Evolutionary conservation across 2,888 invertebrate genomes (phyloP).

Genomic region (Nymphalis c-album): DNA sequence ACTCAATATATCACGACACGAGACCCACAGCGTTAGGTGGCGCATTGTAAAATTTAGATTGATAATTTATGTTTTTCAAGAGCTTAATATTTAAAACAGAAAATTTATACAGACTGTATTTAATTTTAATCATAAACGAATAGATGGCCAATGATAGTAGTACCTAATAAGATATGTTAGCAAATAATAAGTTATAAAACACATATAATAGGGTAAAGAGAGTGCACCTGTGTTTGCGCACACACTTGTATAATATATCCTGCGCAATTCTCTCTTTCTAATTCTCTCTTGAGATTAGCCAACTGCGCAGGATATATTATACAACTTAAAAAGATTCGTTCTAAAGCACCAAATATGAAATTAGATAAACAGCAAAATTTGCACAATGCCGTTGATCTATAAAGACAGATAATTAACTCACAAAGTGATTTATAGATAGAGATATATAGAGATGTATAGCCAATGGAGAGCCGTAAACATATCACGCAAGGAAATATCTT

Average conservation of each 20-base stretch:
- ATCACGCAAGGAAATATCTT: background rate
- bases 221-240: too few species aligned
- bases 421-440: background rate
- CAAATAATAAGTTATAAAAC: too few species aligned
- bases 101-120: background rate
- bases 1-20: constrained; percentile 2
- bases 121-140: background rate
- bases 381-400: background rate
- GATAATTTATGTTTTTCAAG: background rate
- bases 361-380: background rate
- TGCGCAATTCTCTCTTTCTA: too few species aligned
- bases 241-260: too few species aligned
- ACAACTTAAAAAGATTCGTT: too few species aligned
- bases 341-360: too few species aligned
- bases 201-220: too few species aligned
- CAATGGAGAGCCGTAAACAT: background rate
- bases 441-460: too few species aligned
- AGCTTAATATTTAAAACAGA: background rate
- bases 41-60: background rate
- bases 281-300: too few species aligned
- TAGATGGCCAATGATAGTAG: background rate
- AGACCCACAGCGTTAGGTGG: background rate
- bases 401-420: background rate
- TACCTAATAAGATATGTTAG: too few species aligned
- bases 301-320: too few species aligned